These are phyloP conservation scores for Atta colombica DNA, from an alignment of 1,140 invertebrate genomes.

Conservation along the genomic window DNA sequence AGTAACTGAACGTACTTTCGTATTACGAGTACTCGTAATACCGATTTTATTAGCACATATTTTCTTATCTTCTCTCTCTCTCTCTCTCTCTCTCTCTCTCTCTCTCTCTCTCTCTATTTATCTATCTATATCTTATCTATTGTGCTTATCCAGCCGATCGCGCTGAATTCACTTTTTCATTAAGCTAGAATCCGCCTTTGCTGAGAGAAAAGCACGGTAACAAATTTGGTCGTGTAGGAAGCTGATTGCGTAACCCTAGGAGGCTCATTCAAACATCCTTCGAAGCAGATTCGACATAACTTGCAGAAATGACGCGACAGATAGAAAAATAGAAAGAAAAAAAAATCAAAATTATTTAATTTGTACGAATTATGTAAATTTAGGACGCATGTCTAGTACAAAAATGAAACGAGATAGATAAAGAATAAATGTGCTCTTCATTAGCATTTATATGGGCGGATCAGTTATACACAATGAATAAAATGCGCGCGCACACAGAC, in stretches of 20 bases:
- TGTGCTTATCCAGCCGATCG: not conserved
- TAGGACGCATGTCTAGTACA: not conserved
- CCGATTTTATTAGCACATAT: slow-evolving; percentile 20
- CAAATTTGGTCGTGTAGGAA: not conserved
- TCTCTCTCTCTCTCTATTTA: not conserved
- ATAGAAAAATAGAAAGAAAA: not conserved
- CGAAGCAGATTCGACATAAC: not conserved
- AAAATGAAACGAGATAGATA: not conserved
- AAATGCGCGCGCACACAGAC: slow-evolving; percentile 32
- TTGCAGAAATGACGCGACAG: not conserved
- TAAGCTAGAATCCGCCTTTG: slow-evolving; percentile 15
- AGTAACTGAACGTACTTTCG: not conserved
- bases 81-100: not conserved
- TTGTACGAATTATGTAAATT: slow-evolving; percentile 17
- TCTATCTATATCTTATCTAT: not conserved
- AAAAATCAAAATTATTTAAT: slow-evolving; percentile 31
- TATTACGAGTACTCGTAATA: not conserved
- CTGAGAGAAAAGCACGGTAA: slow-evolving; percentile 12
- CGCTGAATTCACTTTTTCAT: slow-evolving; percentile 29
- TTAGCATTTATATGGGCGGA: slow-evolving; percentile 50
- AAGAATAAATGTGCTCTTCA: slow-evolving; percentile 42
- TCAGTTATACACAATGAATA: not conserved
- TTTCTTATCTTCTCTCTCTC: not conserved
- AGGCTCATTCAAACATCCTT: not conserved
- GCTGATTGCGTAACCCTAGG: slow-evolving; percentile 17